Conservation (phyloP, 2,797 vertebrate genomes). For the Schizopygopsis malacanthus region DNA sequence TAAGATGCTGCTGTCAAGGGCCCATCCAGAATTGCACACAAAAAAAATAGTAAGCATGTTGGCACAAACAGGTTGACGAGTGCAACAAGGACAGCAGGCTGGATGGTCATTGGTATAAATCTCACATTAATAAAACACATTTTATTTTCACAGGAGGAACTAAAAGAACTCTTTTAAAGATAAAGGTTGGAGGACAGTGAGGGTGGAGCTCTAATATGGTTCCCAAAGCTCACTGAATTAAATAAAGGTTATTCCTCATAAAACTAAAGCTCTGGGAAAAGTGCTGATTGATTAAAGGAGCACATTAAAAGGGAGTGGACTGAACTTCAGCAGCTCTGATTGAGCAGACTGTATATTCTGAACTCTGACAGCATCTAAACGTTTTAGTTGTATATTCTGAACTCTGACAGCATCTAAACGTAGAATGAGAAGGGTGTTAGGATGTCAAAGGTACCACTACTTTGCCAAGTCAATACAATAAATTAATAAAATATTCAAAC, state of each 20-base stretch:
- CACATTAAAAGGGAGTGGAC: constrained; percentile 71
- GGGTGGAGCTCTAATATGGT: constrained; percentile 41
- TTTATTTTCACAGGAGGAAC: background rate
- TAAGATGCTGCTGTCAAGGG: constrained; percentile 25
- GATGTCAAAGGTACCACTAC: background rate
- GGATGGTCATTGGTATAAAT: constrained; percentile 22
- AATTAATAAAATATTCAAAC: background rate
- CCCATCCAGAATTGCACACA: constrained; percentile 34
- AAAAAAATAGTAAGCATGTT: constrained; percentile 20
- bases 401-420: constrained; percentile 14
- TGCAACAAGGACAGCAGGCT: constrained; percentile 9
- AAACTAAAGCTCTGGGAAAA: constrained; percentile 69
- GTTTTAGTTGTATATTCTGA: background rate
- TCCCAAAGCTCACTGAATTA: constrained; percentile 62
- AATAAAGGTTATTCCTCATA: constrained; percentile 64
- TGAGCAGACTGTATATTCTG: constrained; percentile 36
- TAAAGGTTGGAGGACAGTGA: constrained; percentile 36
- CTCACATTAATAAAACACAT: constrained; percentile 13
- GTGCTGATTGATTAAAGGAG: constrained; percentile 74
- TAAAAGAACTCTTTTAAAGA: constrained; percentile 20
- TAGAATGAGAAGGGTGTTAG: background rate
- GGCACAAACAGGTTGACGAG: constrained; percentile 3
- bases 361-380: constrained; percentile 10
- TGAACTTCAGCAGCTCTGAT: constrained; percentile 67
- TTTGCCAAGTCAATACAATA: background rate